Evolutionary conservation across 1,140 invertebrate genomes (phyloP), one percentile per base, ranked within the genome.

Genomic region (Acromyrmex heyeri): DNA sequence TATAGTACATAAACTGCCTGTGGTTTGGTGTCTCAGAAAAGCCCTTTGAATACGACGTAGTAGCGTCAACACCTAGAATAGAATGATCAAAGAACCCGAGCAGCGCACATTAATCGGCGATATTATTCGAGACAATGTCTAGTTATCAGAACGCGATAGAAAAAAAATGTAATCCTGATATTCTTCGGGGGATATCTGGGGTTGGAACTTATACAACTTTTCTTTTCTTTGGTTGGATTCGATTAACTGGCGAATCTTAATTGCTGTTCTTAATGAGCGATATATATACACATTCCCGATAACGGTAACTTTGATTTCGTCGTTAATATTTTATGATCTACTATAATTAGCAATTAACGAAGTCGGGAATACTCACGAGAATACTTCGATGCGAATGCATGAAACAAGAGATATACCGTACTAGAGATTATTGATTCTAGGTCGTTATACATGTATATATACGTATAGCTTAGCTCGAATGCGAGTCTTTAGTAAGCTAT

Each of bases 321-420:
- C 85, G 88, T 87, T 87, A 78, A 59, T 62, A 75, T 67, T 67
- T 38, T 16, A 87, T 61, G 86, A 57, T 48, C 65, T 34, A 27
- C n/a, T 18, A 50, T 85, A 89, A 90, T 87, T 89, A 90, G 86
- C 81, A 83, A 87, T 89, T 90, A 87, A 90, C 65, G 78, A 83
- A 53, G 83, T 62, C 62, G 64, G 12, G 53, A 48, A 21, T 61
- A 16, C 85, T 83, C 77, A 24, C 6, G 53, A 48, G 87, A 78
- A 88, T 88, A 38, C 34, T 53, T 27, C n/a, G 55, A 34, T 59
- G 48, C 14, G 21, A 85, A 44, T 18, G 27, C 50, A 53, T 78
- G 72, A 59, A 87, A 82, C 72, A 55, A 65, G 50, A 72, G 48
- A 87, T 76, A 44, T 78, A 78, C 55, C 55, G 12, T 38, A 69